Conservation (phyloP, 1,140 invertebrate genomes). For the Bombus superbus region DNA sequence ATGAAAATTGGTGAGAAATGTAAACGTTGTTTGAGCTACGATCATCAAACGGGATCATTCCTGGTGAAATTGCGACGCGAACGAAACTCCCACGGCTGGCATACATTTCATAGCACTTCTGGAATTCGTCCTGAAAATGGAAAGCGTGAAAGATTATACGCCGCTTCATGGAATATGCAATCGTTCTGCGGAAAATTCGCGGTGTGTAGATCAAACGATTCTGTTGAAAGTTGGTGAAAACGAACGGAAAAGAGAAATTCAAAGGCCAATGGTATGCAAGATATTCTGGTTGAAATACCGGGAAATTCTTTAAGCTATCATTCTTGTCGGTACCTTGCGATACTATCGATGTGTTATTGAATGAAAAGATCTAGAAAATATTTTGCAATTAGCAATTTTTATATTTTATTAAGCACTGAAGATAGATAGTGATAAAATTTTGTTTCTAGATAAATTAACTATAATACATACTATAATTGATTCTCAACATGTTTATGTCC, state of each 20-base stretch:
- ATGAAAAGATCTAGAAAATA: background rate
- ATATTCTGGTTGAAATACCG: background rate
- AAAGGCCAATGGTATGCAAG: background rate
- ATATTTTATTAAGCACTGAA: background rate
- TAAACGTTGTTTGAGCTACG: constrained; percentile 11
- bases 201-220: constrained; percentile 13
- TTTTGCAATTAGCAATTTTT: background rate
- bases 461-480: too few relatives aligned
- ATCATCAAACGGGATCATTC: background rate
- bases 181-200: constrained; percentile 49
- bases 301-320: background rate
- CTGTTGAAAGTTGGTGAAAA: background rate
- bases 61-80: constrained; percentile 7
- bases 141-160: constrained; percentile 21
- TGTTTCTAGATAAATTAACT: too few relatives aligned
- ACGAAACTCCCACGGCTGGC: constrained; percentile 38
- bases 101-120: constrained; percentile 46
- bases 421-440: background rate
- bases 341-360: too few relatives aligned
- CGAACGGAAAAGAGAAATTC: background rate
- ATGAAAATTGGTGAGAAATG: background rate
- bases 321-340: background rate
- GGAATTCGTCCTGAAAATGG: constrained; percentile 38
- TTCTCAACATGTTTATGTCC: too few relatives aligned
- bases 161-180: constrained; percentile 20